Evolutionary conservation across 1,140 invertebrate genomes (phyloP).

Genomic region (Pseudomyrmex gracilis): DNA sequence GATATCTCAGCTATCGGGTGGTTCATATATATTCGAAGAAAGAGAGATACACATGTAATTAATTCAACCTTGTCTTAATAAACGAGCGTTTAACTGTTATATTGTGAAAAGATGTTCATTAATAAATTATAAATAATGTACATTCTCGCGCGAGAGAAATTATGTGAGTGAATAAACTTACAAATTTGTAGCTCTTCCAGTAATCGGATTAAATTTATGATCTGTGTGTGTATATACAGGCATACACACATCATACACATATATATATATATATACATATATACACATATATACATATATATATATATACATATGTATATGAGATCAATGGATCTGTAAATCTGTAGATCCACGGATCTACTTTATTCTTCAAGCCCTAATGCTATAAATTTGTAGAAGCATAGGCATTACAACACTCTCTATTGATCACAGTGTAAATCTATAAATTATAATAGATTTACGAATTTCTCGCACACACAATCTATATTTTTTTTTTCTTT

Average conservation of each 20-base stretch:
- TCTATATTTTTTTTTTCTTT: conserved; percentile 51
- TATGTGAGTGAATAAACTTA: too few relatives aligned
- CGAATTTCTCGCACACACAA: conserved; percentile 24
- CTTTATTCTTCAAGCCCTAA: conserved; percentile 18
- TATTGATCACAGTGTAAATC: not conserved
- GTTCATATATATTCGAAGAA: conserved; percentile 23
- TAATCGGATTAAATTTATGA: too few relatives aligned
- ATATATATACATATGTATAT: conserved; percentile 9
- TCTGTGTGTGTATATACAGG: too few relatives aligned
- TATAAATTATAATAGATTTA: conserved; percentile 40
- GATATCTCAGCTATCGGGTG: not conserved
- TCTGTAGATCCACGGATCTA: conserved; percentile 52
- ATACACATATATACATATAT: not conserved
- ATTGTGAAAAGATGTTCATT: conserved; percentile 7
- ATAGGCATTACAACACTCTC: not conserved
- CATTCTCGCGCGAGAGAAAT: too few relatives aligned
- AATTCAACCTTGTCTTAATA: conserved; percentile 23
- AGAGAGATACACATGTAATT: not conserved
- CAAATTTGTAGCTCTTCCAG: too few relatives aligned
- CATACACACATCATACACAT: too few relatives aligned
- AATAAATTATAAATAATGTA: conserved; percentile 27
- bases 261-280: not conserved
- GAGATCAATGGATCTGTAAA: conserved; percentile 46
- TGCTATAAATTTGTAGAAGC: conserved; percentile 26
- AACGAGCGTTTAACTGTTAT: conserved; percentile 25